Conservation (phyloP, 2,113 vertebrate genomes). For the Rousettus leschenaultii region DNA sequence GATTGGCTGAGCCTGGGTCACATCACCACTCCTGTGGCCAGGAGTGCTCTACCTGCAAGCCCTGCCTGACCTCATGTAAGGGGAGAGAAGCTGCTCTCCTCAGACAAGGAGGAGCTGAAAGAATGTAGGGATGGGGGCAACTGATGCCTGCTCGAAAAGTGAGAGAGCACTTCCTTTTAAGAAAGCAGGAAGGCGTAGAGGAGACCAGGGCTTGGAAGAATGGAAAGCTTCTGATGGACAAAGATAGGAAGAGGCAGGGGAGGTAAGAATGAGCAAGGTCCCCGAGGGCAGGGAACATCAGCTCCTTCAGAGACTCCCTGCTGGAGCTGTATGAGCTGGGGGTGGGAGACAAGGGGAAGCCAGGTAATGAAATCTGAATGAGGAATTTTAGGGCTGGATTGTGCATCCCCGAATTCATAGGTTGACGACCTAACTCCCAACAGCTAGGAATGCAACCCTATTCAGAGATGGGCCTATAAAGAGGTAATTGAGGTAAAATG, state of each 20-base stretch:
- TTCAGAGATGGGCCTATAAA: background rate
- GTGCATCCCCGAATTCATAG: background rate
- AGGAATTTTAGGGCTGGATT: background rate
- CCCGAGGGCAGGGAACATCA: background rate
- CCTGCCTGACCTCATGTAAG: background rate
- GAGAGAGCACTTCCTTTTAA: background rate
- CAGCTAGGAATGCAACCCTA: background rate
- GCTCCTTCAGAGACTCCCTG: background rate
- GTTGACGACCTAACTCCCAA: background rate
- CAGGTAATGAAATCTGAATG: background rate
- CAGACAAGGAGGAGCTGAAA: background rate
- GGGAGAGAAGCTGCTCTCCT: background rate
- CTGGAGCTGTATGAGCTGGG: background rate
- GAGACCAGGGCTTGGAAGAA: background rate
- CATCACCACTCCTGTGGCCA: background rate
- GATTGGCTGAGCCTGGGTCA: background rate
- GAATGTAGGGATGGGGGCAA: background rate
- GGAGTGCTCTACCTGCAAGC: background rate
- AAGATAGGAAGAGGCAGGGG: background rate
- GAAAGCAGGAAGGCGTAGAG: background rate
- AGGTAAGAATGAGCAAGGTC: background rate
- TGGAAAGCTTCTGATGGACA: background rate
- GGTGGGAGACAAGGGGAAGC: background rate
- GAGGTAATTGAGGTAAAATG: background rate
- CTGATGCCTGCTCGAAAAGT: background rate